A percentile compares a stretch with the other conserved stretches of the same genome.
Conservation (phyloP, 2,113 vertebrate genomes). For the Otis tarda region DNA sequence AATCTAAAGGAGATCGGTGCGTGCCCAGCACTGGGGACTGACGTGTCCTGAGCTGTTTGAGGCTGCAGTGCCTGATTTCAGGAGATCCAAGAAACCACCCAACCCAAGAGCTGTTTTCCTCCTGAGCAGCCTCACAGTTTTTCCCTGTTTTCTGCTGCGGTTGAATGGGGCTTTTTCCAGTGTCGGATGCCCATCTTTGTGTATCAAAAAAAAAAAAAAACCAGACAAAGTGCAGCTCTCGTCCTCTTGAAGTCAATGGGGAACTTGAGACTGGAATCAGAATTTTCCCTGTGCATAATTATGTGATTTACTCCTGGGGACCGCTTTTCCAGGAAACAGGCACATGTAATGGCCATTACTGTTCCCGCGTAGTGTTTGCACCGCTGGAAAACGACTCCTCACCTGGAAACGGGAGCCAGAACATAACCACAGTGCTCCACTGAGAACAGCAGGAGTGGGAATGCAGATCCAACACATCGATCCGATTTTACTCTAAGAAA, state of each 20-base stretch:
- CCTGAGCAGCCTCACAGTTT: background rate
- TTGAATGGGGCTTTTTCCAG: background rate
- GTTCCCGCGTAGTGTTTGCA: background rate
- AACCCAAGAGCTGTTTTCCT: background rate
- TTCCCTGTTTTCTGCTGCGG: background rate
- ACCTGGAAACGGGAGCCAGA: background rate
- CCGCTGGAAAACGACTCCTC: background rate
- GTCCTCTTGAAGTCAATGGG: background rate
- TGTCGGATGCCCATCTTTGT: background rate
- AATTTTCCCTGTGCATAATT: background rate
- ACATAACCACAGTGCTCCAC: background rate
- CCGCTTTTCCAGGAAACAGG: background rate
- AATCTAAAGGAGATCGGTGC: background rate
- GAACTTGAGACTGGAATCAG: background rate
- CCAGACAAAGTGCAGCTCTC: background rate
- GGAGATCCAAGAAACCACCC: background rate
- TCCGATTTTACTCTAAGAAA: background rate
- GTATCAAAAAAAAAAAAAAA: background rate
- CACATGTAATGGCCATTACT: background rate
- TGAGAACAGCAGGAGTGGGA: accelerated
- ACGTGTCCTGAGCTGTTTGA: background rate
- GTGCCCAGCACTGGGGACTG: background rate
- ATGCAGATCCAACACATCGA: background rate
- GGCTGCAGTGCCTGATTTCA: background rate
- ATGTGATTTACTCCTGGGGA: background rate